phyloP scores from a whole-genome alignment of 2,113 vertebrate genomes.

The Castor canadensis region DNA sequence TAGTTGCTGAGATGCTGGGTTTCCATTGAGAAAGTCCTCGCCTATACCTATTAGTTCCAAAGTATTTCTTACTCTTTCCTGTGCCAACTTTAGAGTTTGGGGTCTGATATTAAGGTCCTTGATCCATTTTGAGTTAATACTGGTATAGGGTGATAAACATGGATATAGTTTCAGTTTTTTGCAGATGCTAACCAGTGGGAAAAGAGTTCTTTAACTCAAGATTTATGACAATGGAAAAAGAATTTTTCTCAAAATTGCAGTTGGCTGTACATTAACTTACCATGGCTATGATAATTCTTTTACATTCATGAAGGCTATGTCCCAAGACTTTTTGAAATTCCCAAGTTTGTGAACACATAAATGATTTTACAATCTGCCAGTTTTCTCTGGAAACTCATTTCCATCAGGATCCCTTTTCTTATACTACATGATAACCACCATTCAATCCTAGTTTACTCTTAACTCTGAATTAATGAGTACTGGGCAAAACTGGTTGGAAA shows the following conservation, averaged over 20 bases:
- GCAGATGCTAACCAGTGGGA: too few relatives aligned
- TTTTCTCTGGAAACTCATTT: neutral
- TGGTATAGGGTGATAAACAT: too few relatives aligned
- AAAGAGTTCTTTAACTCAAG: neutral
- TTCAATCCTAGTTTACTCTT: neutral
- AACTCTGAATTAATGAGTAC: neutral
- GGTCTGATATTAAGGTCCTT: too few relatives aligned
- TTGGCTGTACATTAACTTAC: neutral
- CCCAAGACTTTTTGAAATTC: neutral
- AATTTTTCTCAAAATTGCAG: neutral
- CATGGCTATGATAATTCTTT: neutral
- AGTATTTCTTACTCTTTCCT: too few relatives aligned
- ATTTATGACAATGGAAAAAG: neutral
- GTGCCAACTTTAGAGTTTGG: too few relatives aligned
- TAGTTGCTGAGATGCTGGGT: too few relatives aligned
- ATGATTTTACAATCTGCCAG: neutral
- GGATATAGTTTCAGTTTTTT: too few relatives aligned
- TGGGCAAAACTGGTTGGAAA: neutral
- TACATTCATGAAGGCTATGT: neutral
- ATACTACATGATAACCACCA: neutral
- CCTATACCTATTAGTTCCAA: too few relatives aligned
- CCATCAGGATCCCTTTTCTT: neutral
- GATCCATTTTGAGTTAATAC: too few relatives aligned
- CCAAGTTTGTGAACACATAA: neutral
- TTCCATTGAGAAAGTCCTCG: too few relatives aligned